phyloP scores from a whole-genome alignment of 2,113 vertebrate genomes.

The Seriola quinqueradiata region DNA sequence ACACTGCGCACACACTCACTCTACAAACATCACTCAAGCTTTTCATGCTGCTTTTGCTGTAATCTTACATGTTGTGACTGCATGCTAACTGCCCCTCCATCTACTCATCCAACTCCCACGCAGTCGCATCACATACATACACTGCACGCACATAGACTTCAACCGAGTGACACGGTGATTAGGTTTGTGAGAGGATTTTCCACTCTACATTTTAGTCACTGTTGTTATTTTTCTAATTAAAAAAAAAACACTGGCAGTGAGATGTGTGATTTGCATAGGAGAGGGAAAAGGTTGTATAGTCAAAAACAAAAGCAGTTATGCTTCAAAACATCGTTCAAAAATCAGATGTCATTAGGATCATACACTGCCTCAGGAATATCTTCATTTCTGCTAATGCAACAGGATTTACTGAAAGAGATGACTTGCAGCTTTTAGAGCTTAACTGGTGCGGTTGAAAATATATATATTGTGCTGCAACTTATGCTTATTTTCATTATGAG shows the following conservation, averaged over 20 bases:
- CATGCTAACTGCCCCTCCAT: conserved; percentile 64
- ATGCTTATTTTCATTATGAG: not conserved
- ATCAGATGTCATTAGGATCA: conserved; percentile 50
- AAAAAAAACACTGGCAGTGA: not conserved
- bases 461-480: not conserved
- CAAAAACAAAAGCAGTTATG: conserved; percentile 38
- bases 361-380: conserved; percentile 11
- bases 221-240: conserved; percentile 45
- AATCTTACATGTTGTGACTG: conserved; percentile 58
- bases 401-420: conserved; percentile 12
- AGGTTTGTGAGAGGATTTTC: conserved; percentile 21
- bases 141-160: not conserved
- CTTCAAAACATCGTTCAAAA: conserved; percentile 50
- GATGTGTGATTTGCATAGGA: conserved; percentile 5
- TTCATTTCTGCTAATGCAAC: conserved; percentile 19
- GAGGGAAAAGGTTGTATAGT: conserved; percentile 10
- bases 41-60: conserved; percentile 39
- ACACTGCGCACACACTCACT: conserved; percentile 5
- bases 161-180: conserved; percentile 10
- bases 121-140: conserved; percentile 46
- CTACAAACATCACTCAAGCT: conserved; percentile 37
- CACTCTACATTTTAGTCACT: conserved; percentile 26
- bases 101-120: conserved; percentile 66
- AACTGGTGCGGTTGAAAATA: not conserved
- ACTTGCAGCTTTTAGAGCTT: conserved; percentile 4